Base-by-base conservation (phyloP, 2,797 vertebrate species). In the Miichthys miiuy region DNA sequence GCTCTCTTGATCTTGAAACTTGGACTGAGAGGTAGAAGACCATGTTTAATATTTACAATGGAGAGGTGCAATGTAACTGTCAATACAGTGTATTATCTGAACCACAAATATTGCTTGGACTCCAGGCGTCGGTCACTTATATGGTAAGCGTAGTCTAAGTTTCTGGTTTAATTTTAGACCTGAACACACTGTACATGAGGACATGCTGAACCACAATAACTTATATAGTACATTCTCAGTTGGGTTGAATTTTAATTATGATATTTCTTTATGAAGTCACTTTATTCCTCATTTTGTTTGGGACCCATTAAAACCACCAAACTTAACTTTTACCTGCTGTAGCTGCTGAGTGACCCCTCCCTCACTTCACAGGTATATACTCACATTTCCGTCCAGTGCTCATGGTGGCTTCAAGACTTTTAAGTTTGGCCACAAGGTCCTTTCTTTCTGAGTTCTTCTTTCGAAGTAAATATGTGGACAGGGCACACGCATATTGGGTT, bases 311-410 rank as follows among this genome's bases (percentile, higher is more conserved):
- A 34, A 14, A n/a, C 3, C 18, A 54, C 4, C n/a, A 60, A 44
- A 16, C 4, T 3, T 0, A 48, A 5, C 14, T 21, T 20, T n/a
- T 30, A 25, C 3, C 21, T 51, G 7, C 70, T 46, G 9, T 3
- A 1, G 20, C 20, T 50, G 4, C 30, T 44, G 3, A 0, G 38
- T 12, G 17, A 55, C 30, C 23, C 16, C 27, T 12, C 18, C 16
- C 4, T 70, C 20, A 56, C 21, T 41, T 5, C 3, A 3, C 3
- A 61, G 5, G 27, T 6, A 50, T 6, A 50, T 71, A 97, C 98
- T 98, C 95, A 99, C 98, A 87, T 95, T 98, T 99, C 72, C 98
- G 94, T 84, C 98, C 97, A 75, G 96, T 91, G 73, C 97, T 98
- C 96, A 99, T 96, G 94, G 92, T 96, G 54, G 94, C 90, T 85